Conservation (phyloP, 2,797 vertebrate species). For the Morus bassanus region DNA sequence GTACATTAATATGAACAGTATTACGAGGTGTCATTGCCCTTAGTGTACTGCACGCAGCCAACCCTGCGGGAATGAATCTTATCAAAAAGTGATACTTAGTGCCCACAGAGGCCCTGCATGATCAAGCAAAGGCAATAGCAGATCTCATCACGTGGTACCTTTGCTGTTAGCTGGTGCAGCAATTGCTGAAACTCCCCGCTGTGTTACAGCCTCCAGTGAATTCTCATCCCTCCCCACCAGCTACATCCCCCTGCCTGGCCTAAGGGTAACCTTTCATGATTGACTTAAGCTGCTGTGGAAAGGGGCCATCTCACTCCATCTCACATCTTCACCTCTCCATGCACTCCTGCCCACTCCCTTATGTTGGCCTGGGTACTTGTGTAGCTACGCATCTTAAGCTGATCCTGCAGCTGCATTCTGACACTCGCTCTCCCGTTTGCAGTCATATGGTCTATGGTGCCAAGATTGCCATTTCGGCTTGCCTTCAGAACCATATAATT, state of each 20-base stretch:
- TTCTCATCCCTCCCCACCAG: background rate
- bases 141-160: background rate
- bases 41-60: background rate
- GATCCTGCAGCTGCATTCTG: background rate
- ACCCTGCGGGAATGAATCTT: background rate
- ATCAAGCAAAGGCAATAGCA: background rate
- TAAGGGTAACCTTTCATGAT: background rate
- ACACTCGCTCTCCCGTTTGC: background rate
- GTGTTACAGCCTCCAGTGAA: background rate
- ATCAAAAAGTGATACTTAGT: background rate
- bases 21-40: background rate
- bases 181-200: background rate
- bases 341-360: background rate
- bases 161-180: background rate
- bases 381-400: background rate
- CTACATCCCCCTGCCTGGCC: background rate
- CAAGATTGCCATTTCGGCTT: rapidly evolving
- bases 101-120: background rate
- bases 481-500: background rate
- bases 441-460: background rate
- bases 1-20: background rate
- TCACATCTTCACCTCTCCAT: background rate
- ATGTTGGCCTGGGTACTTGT: background rate
- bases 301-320: background rate
- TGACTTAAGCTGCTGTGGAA: background rate